Conservation (phyloP, 1,140 invertebrate species). For the Palaemon carinicauda region DNA sequence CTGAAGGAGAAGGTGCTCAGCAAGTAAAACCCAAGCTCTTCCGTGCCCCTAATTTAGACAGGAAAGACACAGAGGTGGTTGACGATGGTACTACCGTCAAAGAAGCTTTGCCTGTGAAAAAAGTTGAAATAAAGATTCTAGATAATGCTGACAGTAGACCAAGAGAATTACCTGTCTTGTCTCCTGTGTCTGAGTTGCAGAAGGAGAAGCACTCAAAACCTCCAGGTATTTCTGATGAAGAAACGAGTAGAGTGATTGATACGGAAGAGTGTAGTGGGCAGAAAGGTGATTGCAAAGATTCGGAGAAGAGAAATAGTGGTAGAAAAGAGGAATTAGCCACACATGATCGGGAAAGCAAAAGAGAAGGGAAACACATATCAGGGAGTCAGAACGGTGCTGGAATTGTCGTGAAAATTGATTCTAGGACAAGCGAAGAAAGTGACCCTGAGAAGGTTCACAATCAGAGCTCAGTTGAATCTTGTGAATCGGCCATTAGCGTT, state of each 20-base stretch:
- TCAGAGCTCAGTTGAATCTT: constrained; percentile 17
- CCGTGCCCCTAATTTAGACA: constrained; percentile 18
- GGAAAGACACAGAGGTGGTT: not conserved
- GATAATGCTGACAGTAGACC: constrained; percentile 21
- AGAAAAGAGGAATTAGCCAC: no score
- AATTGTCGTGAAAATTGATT: not conserved
- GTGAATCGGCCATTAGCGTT: not conserved
- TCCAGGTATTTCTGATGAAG: not conserved
- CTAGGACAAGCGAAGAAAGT: not conserved
- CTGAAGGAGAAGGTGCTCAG: not conserved
- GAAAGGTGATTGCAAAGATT: no score
- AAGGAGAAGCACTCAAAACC: no score
- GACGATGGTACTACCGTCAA: not conserved
- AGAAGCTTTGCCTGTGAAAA: not conserved
- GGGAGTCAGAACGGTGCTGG: no score
- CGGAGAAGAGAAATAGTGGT: no score
- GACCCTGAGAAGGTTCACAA: not conserved
- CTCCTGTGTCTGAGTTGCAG: not conserved
- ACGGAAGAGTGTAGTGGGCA: no score
- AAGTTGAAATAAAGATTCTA: not conserved
- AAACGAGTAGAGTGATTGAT: not conserved
- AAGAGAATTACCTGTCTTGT: constrained; percentile 6
- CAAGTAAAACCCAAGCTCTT: constrained; percentile 10
- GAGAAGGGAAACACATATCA: no score
- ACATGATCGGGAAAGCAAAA: no score